Evolutionary conservation across 2,888 invertebrate genomes (phyloP).

Genomic region (Leptura quadrifasciata): DNA sequence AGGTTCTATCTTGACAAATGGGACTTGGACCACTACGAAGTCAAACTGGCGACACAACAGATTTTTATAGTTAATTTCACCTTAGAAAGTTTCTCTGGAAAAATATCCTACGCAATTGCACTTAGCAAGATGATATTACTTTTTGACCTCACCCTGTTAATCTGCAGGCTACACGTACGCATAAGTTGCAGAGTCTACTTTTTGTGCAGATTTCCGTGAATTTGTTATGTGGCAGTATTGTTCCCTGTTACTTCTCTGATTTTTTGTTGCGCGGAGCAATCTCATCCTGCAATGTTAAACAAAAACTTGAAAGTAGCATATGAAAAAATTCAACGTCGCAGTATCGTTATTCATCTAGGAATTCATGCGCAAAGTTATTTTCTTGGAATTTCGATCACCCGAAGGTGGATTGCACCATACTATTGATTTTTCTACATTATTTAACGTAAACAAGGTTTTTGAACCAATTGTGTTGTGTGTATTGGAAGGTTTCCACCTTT

Average conservation of each 20-base stretch:
- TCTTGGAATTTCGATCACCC: constrained; percentile 33
- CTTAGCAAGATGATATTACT: too few relatives aligned
- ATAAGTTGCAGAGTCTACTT: background rate
- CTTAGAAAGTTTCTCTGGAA: too few relatives aligned
- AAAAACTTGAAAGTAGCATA: background rate
- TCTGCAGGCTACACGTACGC: background rate
- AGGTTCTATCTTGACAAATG: too few relatives aligned
- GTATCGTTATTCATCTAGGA: background rate
- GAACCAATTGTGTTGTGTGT: constrained; percentile 31
- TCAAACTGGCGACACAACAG: too few relatives aligned
- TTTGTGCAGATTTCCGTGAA: background rate
- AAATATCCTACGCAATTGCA: too few relatives aligned
- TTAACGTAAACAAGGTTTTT: constrained; percentile 27
- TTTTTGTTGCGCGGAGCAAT: background rate
- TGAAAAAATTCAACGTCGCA: constrained; percentile 25
- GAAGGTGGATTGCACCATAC: background rate
- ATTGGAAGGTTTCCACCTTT: background rate
- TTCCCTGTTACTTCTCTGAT: background rate
- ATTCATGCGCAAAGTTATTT: constrained; percentile 17
- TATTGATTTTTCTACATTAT: constrained; percentile 23
- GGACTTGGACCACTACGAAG: too few relatives aligned
- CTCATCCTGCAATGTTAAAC: constrained; percentile 1
- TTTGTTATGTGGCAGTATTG: constrained; percentile 3
- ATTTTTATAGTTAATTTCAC: too few relatives aligned
- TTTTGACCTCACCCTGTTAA: background rate